phyloP scores from a whole-genome alignment of 2,113 vertebrate species.

The Myotis brandtii region DNA sequence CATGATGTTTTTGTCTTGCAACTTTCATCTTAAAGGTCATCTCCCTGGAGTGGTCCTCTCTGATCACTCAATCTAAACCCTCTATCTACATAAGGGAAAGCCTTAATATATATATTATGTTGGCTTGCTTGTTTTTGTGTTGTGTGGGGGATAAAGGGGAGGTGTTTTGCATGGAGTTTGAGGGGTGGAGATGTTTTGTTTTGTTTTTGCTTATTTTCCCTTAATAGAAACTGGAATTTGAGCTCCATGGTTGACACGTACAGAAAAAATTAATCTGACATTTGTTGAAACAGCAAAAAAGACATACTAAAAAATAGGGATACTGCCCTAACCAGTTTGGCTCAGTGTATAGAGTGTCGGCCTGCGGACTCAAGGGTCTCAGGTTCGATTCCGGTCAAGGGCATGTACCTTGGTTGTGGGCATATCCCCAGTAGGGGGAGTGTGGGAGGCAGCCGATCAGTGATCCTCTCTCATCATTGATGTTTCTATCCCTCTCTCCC shows the following conservation, averaged over 20 bases:
- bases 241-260: background rate
- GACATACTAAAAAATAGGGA: background rate
- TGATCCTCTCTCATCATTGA: too few relatives aligned
- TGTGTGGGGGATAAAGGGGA: background rate
- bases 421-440: too few relatives aligned
- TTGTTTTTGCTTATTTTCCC: background rate
- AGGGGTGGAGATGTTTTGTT: background rate
- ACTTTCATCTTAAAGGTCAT: background rate
- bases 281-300: slow-evolving; percentile 19
- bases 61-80: background rate
- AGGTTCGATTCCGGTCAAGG: too few relatives aligned
- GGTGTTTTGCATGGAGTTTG: background rate
- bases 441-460: too few relatives aligned
- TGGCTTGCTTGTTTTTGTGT: background rate
- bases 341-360: too few relatives aligned
- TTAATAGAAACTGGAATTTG: background rate
- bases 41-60: background rate
- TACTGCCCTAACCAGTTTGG: background rate
- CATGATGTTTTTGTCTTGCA: background rate
- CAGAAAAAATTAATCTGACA: background rate
- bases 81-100: background rate
- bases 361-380: too few relatives aligned
- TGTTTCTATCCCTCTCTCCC: too few relatives aligned
- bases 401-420: too few relatives aligned
- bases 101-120: background rate